Evolutionary conservation across 2,888 invertebrate genomes (phyloP).

Genomic region (Tricholauxania praeusta): DNA sequence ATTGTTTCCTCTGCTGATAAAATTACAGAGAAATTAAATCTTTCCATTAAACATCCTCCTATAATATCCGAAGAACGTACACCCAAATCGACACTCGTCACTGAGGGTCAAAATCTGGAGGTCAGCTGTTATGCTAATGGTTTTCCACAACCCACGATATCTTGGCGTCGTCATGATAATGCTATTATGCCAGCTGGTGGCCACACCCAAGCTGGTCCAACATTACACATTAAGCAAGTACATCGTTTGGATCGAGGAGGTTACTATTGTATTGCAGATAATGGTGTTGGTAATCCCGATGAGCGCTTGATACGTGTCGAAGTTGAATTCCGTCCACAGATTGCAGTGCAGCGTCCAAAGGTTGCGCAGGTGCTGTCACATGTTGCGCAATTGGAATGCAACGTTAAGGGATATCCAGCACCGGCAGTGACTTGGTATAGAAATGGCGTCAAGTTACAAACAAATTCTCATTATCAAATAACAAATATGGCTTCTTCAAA

Average conservation of each 20-base stretch:
- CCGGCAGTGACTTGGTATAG: conserved; percentile 65
- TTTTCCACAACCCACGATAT: conserved; percentile 79
- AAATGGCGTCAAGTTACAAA: conserved; percentile 59
- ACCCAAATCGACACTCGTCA: conserved; percentile 57
- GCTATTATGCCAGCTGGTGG: conserved; percentile 68
- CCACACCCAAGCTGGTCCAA: conserved; percentile 56
- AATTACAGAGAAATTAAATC: conserved; percentile 58
- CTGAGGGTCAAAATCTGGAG: conserved; percentile 62
- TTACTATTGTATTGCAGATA: conserved; percentile 65
- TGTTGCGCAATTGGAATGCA: conserved; percentile 63
- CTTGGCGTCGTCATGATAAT: conserved; percentile 77
- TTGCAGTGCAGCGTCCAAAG: conserved; percentile 63
- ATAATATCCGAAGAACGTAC: conserved; percentile 61
- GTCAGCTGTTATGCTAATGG: conserved; percentile 81
- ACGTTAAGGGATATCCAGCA: conserved; percentile 65
- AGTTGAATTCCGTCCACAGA: conserved; percentile 66
- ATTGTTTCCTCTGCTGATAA: conserved; percentile 62
- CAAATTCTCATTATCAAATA: conserved; percentile 58
- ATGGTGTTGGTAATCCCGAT: conserved; percentile 64
- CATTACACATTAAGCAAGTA: conserved; percentile 58
- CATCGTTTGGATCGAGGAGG: conserved; percentile 65
- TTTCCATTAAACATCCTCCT: conserved; percentile 64
- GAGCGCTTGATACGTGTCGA: conserved; percentile 62
- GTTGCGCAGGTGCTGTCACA: conserved; percentile 63
- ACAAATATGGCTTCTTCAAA: conserved; percentile 64